These are phyloP conservation scores for Smittia sp. DNA, from an alignment of 2,888 invertebrate genomes.

Conservation along the genomic window DNA sequence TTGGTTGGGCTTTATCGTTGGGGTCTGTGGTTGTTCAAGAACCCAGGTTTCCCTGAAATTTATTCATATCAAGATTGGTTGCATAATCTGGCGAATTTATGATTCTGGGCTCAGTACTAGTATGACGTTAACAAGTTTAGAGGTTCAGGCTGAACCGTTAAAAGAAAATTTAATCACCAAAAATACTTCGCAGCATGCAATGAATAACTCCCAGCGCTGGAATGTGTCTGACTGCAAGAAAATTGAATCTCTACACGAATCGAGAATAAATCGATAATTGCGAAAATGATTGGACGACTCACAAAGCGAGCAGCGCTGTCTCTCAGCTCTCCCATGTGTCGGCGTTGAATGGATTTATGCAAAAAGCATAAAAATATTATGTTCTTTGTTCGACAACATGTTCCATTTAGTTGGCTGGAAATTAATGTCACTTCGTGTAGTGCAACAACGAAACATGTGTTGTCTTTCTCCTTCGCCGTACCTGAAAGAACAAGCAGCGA, in stretches of 20 bases:
- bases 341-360: background rate
- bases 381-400: constrained; percentile 40
- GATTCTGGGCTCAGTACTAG: too few species aligned
- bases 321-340: background rate
- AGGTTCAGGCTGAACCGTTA: too few species aligned
- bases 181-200: too few species aligned
- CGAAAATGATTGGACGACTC: background rate
- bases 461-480: constrained; percentile 25
- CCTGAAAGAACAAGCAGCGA: constrained; percentile 23
- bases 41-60: too few species aligned
- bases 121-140: too few species aligned
- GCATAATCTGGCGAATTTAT: background rate
- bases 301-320: background rate
- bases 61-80: too few species aligned
- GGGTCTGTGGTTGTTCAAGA: too few species aligned
- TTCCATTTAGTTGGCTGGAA: constrained; percentile 33
- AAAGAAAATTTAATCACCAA: too few species aligned
- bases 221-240: background rate
- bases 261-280: constrained; percentile 11
- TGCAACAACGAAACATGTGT: constrained; percentile 34
- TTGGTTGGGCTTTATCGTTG: background rate
- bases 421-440: constrained; percentile 40
- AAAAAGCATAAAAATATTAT: constrained; percentile 36
- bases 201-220: background rate
- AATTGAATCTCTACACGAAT: background rate